Evolutionary conservation across 2,797 vertebrate genomes (phyloP).

Genomic region (Acanthurus lineatus): DNA sequence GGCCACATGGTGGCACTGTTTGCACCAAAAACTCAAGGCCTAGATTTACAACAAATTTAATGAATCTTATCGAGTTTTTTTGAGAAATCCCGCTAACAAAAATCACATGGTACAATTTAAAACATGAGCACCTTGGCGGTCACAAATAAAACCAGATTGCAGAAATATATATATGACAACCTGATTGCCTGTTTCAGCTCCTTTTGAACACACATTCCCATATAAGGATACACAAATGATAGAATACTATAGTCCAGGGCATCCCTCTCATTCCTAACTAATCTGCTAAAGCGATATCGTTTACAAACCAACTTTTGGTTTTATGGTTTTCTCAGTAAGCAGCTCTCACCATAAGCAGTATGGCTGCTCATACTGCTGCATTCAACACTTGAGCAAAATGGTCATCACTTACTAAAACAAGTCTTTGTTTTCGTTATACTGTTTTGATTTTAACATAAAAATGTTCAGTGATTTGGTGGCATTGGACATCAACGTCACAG

Average conservation of each 20-base stretch:
- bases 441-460: slow-evolving; percentile 52
- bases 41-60: neutral
- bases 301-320: slow-evolving; percentile 65
- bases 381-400: slow-evolving; percentile 74
- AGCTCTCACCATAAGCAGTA: slow-evolving; percentile 78
- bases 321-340: slow-evolving; percentile 66
- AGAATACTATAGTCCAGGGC: slow-evolving; percentile 17
- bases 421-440: slow-evolving; percentile 75
- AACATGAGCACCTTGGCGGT: neutral
- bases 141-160: neutral
- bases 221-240: slow-evolving; percentile 8
- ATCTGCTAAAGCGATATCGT: slow-evolving; percentile 82
- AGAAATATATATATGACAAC: slow-evolving; percentile 1
- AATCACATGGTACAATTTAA: neutral
- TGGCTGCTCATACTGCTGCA: slow-evolving; percentile 83
- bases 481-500: slow-evolving; percentile 48
- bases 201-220: slow-evolving; percentile 1
- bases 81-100: slow-evolving; percentile 1
- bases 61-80: neutral
- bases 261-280: slow-evolving; percentile 67
- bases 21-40: neutral
- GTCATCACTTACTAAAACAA: slow-evolving; percentile 72
- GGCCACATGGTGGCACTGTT: slow-evolving; percentile 11
- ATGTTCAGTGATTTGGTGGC: slow-evolving; percentile 33
- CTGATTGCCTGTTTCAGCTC: neutral